A percentile compares a stretch with the other conserved stretches of the same genome.
These are phyloP conservation scores for Chionodraco myersi DNA, from an alignment of 2,113 vertebrate species.

Conservation along the genomic window DNA sequence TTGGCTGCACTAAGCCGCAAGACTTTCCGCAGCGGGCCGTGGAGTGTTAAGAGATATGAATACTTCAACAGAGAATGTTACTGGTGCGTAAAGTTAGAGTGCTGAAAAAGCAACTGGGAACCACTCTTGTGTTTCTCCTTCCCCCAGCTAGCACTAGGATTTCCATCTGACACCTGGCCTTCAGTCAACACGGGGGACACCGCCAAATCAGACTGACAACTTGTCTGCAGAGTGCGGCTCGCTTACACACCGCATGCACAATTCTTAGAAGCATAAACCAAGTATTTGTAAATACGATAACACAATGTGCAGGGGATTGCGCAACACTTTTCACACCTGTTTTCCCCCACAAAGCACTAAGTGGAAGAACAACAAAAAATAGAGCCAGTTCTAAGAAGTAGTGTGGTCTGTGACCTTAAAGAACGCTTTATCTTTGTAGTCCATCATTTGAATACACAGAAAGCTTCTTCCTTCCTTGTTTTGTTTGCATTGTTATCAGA, in stretches of 20 bases:
- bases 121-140: slow-evolving; percentile 27
- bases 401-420: not conserved
- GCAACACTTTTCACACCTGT: slow-evolving; percentile 31
- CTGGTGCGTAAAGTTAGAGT: slow-evolving; percentile 25
- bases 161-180: slow-evolving; percentile 74
- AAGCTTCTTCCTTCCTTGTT: not conserved
- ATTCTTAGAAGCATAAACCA: slow-evolving; percentile 51
- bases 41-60: slow-evolving; percentile 55
- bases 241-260: slow-evolving; percentile 26
- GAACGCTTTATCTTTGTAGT: not conserved
- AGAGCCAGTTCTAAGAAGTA: not conserved
- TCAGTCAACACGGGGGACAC: slow-evolving; percentile 54
- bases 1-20: slow-evolving; percentile 20
- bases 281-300: slow-evolving; percentile 52
- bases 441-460: not conserved
- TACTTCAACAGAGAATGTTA: slow-evolving; percentile 58
- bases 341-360: not conserved
- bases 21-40: slow-evolving; percentile 28
- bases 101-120: slow-evolving; percentile 49
- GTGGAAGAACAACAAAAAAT: not conserved
- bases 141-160: slow-evolving; percentile 50
- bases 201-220: slow-evolving; percentile 75
- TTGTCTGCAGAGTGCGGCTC: slow-evolving; percentile 49
- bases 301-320: slow-evolving; percentile 13
- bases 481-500: not conserved